Evolutionary conservation across 2,113 vertebrate genomes (phyloP).

Genomic region (Todiramphus saurophagus): DNA sequence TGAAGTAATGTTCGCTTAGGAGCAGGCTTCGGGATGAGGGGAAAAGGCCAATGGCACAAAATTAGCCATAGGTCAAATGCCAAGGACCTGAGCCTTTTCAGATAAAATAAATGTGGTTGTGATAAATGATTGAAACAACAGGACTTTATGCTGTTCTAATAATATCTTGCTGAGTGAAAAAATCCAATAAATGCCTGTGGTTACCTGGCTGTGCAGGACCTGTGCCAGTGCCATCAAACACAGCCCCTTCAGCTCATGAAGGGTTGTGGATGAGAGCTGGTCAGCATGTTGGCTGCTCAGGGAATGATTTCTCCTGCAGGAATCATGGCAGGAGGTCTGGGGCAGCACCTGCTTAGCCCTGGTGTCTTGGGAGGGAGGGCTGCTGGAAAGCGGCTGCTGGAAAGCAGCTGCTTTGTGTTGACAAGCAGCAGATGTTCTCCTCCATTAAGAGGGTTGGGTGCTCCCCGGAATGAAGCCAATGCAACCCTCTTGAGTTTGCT

Average conservation of each 20-base stretch:
- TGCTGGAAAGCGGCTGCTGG: background rate
- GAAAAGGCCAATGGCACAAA: background rate
- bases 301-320: background rate
- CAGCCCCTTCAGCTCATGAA: background rate
- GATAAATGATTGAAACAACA: background rate
- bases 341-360: background rate
- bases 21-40: background rate
- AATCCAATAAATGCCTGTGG: background rate
- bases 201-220: background rate
- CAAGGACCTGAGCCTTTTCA: background rate
- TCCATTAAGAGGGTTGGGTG: background rate
- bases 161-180: background rate
- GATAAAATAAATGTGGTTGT: background rate
- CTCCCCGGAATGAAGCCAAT: background rate
- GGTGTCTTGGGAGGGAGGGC: fast-evolving
- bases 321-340: background rate
- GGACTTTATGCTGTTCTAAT: background rate
- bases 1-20: background rate
- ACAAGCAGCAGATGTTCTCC: background rate
- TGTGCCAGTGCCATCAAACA: background rate
- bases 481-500: background rate
- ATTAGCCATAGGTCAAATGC: background rate
- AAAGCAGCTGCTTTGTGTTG: background rate
- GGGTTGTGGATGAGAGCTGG: background rate
- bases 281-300: background rate